Percentiles rank a stretch among this genome's conserved stretches.
These are phyloP conservation scores for Dorcus hopei DNA, from an alignment of 2,888 invertebrate species.

Conservation along the genomic window DNA sequence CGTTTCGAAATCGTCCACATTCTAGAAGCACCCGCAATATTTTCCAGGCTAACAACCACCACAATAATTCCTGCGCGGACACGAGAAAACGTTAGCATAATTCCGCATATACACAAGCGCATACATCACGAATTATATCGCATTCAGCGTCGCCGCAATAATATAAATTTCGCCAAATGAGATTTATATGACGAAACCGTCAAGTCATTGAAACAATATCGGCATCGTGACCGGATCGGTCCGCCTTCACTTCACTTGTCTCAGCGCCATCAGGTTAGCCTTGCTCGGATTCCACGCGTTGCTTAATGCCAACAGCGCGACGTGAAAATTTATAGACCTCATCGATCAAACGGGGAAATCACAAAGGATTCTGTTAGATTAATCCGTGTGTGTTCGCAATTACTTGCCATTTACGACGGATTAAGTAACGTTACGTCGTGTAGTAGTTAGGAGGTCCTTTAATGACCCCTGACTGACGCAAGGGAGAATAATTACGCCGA, in stretches of 20 bases:
- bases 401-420: neutral
- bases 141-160: constrained; percentile 12
- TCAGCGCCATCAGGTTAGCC: constrained; percentile 28
- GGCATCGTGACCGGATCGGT: constrained; percentile 31
- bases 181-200: constrained; percentile 29
- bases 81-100: neutral
- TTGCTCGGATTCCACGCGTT: constrained; percentile 28
- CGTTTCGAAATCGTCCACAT: neutral
- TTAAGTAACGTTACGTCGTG: neutral
- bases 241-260: constrained; percentile 33
- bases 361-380: neutral
- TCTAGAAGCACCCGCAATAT: neutral
- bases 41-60: neutral
- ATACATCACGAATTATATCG: neutral
- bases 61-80: neutral
- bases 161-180: constrained; percentile 24
- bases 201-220: constrained; percentile 34
- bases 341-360: constrained; percentile 2
- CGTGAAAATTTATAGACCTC: constrained; percentile 3
- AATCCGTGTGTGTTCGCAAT: neutral
- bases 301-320: constrained; percentile 4
- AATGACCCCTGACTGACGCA: too few relatives aligned
- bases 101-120: neutral
- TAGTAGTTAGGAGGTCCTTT: too few relatives aligned
- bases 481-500: too few relatives aligned